These are phyloP conservation scores for Colostygia pectinataria DNA, from an alignment of 2,888 invertebrate species.

Conservation along the genomic window DNA sequence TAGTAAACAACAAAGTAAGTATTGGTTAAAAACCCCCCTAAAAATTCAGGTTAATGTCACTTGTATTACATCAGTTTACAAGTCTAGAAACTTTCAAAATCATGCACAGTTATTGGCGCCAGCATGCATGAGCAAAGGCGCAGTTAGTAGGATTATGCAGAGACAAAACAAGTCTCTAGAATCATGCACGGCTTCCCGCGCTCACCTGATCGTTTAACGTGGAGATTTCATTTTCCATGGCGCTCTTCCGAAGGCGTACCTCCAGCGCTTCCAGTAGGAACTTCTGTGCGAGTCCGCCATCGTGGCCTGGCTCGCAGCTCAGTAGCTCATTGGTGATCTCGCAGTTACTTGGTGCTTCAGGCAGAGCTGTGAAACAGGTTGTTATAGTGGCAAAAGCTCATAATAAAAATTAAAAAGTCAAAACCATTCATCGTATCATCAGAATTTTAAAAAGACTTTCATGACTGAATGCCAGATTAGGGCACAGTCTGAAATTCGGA, in stretches of 20 bases:
- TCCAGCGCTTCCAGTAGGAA: slow-evolving; percentile 91
- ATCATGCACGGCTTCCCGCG: slow-evolving; percentile 43
- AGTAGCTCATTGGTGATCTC: slow-evolving; percentile 87
- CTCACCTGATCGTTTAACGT: slow-evolving; percentile 86
- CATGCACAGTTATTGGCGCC: not conserved
- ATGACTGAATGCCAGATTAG: no score
- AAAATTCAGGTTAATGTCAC: no score
- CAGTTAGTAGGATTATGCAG: slow-evolving; percentile 5
- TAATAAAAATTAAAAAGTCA: no score
- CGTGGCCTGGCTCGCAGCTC: slow-evolving; percentile 89
- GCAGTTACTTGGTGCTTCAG: slow-evolving; percentile 90
- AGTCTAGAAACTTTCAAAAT: no score
- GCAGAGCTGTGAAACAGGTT: slow-evolving; percentile 78
- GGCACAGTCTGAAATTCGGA: no score
- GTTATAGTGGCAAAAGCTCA: no score
- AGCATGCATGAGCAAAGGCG: not conserved
- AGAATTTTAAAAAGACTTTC: no score
- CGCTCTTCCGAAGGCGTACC: slow-evolving; percentile 80
- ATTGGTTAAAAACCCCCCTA: no score
- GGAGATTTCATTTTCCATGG: slow-evolving; percentile 83
- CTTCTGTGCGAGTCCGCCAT: slow-evolving; percentile 91
- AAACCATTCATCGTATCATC: no score
- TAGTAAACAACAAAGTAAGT: no score
- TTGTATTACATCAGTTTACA: no score
- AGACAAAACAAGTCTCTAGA: not conserved